Base-by-base conservation (phyloP, 2,113 vertebrate species). In the Otolemur garnettii region DNA sequence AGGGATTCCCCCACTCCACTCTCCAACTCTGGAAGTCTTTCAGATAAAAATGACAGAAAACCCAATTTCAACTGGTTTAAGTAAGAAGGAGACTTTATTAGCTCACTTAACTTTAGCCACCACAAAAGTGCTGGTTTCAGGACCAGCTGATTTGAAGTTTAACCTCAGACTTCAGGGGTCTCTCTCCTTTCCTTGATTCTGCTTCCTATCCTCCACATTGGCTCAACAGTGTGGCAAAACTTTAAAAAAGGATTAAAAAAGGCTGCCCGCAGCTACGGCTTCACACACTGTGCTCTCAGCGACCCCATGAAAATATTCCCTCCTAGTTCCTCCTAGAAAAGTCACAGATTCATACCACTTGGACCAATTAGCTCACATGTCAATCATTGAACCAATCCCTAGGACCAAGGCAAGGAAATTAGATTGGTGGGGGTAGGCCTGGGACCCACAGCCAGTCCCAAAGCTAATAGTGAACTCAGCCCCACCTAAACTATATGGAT, bases 21-120 rank as follows among this genome's bases (percentile, higher is more conserved):
- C n/a, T 64, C 45, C 8, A 53, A 30, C 21, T 21, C 35, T 57
- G 14, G 26, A 74, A 91, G 84, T 83, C 33, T 78, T 87, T 87
- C 7, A 55, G 13, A 57, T 91, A 66, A 93, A 94, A 94, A 94
- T 38, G 38, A 62, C 17, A 35, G 30, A 83, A 94, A 71, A 12
- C 15, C 42, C 35, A 64, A 26, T 87, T 81, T 64, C 79, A 93
- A 68, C 57, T 53, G 87, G 19, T 19, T 81, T 79, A 77, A 60
- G 45, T 42, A 88, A 42, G 13, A 79, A 90, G 17, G 53, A 42
- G 24, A 55, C 13, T 74, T 42, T 35, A 57, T 75, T 68, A 60
- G n/a, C 55, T 78, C 53, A 62, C 28, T 4, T 88, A 60, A 85
- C 19, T 59, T 14, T 55, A 59, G 82, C 78, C 53, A 50, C 62